Base-by-base conservation (phyloP, 2,888 invertebrate genomes). In the Cephus pygmeus region DNA sequence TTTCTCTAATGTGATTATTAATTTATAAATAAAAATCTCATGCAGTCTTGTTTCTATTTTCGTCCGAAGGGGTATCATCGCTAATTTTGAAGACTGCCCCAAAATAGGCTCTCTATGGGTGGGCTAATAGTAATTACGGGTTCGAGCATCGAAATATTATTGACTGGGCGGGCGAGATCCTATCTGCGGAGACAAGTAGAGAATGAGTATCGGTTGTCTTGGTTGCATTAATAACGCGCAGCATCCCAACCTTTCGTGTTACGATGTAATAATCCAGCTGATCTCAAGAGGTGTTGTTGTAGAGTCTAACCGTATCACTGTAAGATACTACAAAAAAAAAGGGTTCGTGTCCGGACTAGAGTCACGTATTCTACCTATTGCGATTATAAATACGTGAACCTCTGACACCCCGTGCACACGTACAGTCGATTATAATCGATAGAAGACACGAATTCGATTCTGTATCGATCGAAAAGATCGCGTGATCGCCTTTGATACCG, bases 101-200 rank as follows among this genome's bases (percentile, higher is more conserved):
- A 56, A 56, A 56, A 56, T 56, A 56, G 56, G 84, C 85, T 84
- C 87, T 84, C 83, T 85, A 88, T 90, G 90, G 90, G 90, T 90
- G 90, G 90, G 90, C 89, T 87, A 85, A 86, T 84, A 81, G 82
- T 90, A 89, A 90, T 90, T 89, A 88, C 84, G 81, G 89, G 90
- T 88, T 87, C 85, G 83, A 83, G 83, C 81, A 82, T 83, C 76
- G 85, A 86, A 83, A 88, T 90, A 83, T 88, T 87, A 90, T 89
- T 90, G 89, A 84, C 87, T 90, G 89, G 90, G 90, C 88, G 90
- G 81, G 87, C 82, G 84, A 88, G 88, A 89, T 89, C 79, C 81
- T 88, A 89, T 89, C 88, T 85, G 82, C 81, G 69, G 79, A 75
- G 71, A 85, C 83, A 82, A 83, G 85, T 85, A 86, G 81, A 81